Conservation (phyloP, 92 coral and sea anemone genomes). For the Meandrina meandrites region DNA sequence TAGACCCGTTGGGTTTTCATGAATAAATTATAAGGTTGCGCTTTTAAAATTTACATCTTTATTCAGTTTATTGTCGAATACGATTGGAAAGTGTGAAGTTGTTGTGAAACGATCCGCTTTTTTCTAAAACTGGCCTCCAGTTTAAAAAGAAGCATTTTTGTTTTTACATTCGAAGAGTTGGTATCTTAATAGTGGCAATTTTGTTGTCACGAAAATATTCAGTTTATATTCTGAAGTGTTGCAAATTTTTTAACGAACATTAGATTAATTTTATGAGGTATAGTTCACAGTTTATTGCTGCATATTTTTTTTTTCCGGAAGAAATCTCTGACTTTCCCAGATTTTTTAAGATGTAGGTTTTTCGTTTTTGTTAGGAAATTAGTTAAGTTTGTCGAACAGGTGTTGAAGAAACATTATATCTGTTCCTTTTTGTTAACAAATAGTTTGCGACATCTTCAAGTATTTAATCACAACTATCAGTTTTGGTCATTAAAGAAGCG, state of each 20-base stretch:
- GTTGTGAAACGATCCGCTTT: neutral
- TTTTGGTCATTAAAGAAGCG: too few relatives aligned
- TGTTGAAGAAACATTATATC: neutral
- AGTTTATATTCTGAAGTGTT: neutral
- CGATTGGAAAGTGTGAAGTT: neutral
- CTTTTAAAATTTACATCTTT: slow-evolving; percentile 49
- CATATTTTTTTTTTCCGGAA: too few relatives aligned
- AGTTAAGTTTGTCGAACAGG: neutral
- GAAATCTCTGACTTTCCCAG: neutral
- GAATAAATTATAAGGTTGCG: slow-evolving; percentile 49
- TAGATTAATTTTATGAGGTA: neutral
- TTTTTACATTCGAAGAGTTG: neutral
- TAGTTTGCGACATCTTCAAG: neutral
- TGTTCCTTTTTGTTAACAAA: neutral
- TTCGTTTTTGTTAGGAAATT: neutral
- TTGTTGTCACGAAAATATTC: neutral
- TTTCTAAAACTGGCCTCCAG: neutral
- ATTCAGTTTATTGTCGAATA: neutral
- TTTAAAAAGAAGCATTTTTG: neutral
- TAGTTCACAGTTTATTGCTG: neutral
- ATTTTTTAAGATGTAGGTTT: neutral
- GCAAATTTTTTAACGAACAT: neutral
- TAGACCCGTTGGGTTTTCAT: slow-evolving; percentile 38
- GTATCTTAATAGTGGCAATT: neutral
- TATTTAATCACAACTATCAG: too few relatives aligned